Percentiles rank a stretch among this genome's conserved stretches.
These are phyloP conservation scores for Linyphia triangularis DNA, from an alignment of 2,888 invertebrate species.

Conservation along the genomic window DNA sequence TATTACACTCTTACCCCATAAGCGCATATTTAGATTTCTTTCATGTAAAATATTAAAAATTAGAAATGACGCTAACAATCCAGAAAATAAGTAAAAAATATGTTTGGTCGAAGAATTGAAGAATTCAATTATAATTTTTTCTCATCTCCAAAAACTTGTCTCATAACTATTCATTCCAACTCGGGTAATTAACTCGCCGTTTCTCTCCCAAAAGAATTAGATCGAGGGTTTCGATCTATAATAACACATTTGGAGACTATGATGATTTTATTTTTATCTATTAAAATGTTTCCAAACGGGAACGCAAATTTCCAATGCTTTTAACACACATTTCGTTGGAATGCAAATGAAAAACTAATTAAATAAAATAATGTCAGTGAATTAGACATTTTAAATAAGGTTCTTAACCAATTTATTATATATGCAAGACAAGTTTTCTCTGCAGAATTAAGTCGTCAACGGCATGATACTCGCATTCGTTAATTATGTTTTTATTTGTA, in stretches of 20 bases:
- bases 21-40: neutral
- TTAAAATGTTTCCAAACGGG: neutral
- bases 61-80: neutral
- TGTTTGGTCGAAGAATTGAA: neutral
- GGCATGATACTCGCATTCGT: too few species aligned
- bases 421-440: too few species aligned
- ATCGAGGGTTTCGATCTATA: neutral
- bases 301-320: neutral
- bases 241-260: neutral
- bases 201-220: neutral
- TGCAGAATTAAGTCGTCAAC: too few species aligned
- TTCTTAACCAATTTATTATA: neutral
- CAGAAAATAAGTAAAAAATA: neutral
- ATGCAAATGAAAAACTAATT: neutral
- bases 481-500: too few species aligned
- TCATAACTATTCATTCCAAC: neutral
- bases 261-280: neutral
- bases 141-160: neutral
- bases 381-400: neutral
- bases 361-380: neutral
- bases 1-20: too few species aligned
- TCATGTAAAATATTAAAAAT: neutral
- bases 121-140: neutral
- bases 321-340: neutral
- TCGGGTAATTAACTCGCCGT: neutral